Percentiles rank a stretch among this genome's conserved stretches.
phyloP scores from a whole-genome alignment of 2,113 vertebrate species.

The Choloepus hoffmanni region DNA sequence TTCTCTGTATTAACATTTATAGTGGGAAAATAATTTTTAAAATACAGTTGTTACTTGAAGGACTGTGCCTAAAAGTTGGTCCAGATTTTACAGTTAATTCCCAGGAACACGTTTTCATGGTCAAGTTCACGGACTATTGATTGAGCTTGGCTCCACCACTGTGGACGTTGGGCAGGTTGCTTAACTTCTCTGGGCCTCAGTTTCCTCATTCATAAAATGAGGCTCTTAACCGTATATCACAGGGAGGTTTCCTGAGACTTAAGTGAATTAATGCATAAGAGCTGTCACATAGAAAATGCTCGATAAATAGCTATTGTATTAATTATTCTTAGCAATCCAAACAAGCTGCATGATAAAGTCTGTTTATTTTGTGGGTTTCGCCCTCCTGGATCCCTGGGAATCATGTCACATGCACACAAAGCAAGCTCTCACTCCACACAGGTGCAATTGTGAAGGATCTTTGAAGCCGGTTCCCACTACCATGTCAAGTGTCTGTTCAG shows the following conservation, averaged over 20 bases:
- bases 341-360: background rate
- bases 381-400: constrained; percentile 43
- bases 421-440: background rate
- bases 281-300: constrained; percentile 27
- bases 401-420: background rate
- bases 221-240: background rate
- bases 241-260: constrained; percentile 21
- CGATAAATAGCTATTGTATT: constrained; percentile 33
- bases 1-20: background rate
- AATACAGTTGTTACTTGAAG: background rate
- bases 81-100: background rate
- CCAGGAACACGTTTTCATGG: background rate
- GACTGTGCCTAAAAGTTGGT: background rate
- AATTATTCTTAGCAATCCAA: constrained; percentile 23
- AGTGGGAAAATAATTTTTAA: background rate
- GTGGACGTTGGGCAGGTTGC: background rate
- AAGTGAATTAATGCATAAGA: constrained; percentile 36
- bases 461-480: constrained; percentile 41
- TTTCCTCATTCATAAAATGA: constrained; percentile 42
- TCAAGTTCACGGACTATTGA: background rate
- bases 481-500: constrained; percentile 14
- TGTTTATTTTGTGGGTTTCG: constrained; percentile 9
- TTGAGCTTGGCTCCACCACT: background rate
- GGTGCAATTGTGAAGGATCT: constrained; percentile 60
- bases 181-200: background rate